phyloP scores from a whole-genome alignment of 2,113 vertebrate species.

The Columbina picui region DNA sequence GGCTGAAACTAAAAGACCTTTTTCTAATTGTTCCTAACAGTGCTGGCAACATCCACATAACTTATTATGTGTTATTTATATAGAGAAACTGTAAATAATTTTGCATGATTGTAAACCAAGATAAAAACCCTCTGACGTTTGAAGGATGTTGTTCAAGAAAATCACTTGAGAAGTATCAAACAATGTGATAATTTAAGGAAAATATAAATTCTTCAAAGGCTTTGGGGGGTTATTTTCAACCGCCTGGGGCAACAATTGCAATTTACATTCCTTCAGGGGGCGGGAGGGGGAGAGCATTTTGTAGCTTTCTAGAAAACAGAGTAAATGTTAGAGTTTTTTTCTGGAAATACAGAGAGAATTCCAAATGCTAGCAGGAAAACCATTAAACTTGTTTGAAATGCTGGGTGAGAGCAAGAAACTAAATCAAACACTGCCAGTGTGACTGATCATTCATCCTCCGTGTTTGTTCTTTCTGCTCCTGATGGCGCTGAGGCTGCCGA shows the following conservation, averaged over 20 bases:
- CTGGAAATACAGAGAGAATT: neutral
- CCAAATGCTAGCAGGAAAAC: neutral
- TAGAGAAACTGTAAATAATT: constrained; percentile 22
- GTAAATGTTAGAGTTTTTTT: neutral
- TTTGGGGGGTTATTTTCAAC: neutral
- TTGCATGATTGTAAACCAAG: neutral
- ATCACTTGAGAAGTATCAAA: constrained; percentile 28
- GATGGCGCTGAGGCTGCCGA: neutral
- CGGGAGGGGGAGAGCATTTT: neutral
- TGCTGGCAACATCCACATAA: neutral
- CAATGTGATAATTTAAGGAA: neutral
- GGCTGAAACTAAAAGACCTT: constrained; percentile 43
- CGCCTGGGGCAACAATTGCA: neutral
- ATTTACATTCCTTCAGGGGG: neutral
- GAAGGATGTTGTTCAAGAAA: constrained; percentile 1
- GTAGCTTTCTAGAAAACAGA: neutral
- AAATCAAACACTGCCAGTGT: neutral
- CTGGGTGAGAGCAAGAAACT: neutral
- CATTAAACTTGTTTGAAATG: neutral
- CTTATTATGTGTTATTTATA: neutral
- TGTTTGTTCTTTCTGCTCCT: neutral
- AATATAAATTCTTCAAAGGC: neutral
- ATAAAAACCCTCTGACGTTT: neutral
- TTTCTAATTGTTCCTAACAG: constrained; percentile 37
- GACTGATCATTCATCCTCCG: neutral